phyloP scores from a whole-genome alignment of 1,140 invertebrate genomes.

The Rhagoletis zephyria region DNA sequence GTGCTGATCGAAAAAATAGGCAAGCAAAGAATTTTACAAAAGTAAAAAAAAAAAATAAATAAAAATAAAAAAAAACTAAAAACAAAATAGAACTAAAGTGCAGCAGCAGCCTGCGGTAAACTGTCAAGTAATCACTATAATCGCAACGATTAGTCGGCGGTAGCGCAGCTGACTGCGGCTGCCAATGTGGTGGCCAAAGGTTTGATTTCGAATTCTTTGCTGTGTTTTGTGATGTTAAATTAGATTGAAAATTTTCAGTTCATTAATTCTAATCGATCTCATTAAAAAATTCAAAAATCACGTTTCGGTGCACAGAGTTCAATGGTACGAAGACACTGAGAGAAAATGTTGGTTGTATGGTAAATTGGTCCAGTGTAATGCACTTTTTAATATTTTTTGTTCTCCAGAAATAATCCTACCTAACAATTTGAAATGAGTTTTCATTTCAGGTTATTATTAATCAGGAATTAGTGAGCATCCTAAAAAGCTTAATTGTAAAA shows the following conservation, averaged over 20 bases:
- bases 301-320: slow-evolving; percentile 47
- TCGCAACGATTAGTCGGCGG: slow-evolving; percentile 38
- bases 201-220: not conserved
- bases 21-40: not conserved
- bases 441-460: too few species aligned
- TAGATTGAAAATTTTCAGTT: slow-evolving; percentile 41
- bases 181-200: not conserved
- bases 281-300: slow-evolving; percentile 49
- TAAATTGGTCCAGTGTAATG: not conserved
- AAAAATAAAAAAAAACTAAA: not conserved
- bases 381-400: not conserved
- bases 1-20: slow-evolving; percentile 41
- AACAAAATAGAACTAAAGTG: not conserved
- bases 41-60: not conserved
- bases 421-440: too few species aligned
- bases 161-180: not conserved
- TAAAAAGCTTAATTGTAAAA: too few species aligned
- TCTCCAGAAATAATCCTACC: too few species aligned
- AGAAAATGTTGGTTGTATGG: not conserved
- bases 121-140: slow-evolving; percentile 35
- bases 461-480: too few species aligned
- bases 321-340: slow-evolving; percentile 2
- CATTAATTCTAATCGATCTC: slow-evolving; percentile 52
- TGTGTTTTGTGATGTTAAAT: slow-evolving; percentile 8
- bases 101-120: slow-evolving; percentile 6